Base-by-base conservation (phyloP, 1,140 invertebrate species). In the Brachionus rotundiformis region DNA sequence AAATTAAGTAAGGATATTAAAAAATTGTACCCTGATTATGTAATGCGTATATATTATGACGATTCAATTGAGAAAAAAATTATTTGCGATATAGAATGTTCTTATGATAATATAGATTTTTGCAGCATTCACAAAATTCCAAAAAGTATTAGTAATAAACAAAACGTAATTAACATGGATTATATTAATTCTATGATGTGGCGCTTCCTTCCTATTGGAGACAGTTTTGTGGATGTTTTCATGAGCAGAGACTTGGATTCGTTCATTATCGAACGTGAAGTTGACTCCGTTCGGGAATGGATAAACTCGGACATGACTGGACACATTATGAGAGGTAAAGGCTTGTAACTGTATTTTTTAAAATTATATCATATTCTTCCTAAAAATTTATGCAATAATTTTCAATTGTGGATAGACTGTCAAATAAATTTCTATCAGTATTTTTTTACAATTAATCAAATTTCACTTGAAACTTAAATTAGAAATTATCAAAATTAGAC, bases 181-280 rank as follows among this genome's bases (percentile, higher is more conserved):
- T 75, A 75, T 39, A 23, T 75, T 13, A 7, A 75, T 27, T 8
- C 36, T 27, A 41, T 16, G 33, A 49, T 33, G 33, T 79, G 75
- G 75, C 41, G 75, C 10, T 79, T 54, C 33, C 44, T 79, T 10
- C 10, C 75, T 25, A 31, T 47, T 8, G 75, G 75, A 13, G 75
- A 79, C 31, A 36, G 31, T 7, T 49, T 79, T 61, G 75, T 54
- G 19, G 75, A 79, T 13, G 3, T 27, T 1, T 23, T 59, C 1
- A 25, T 44, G 16, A 79, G 75, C 23, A 44, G 75, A 10, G 75
- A 79, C 39, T 16, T 61, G 25, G 75, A 79, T 39, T 79, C 75
- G 10, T 19, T 13, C 11, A 19, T 79, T 33, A 3, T 27, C 1
- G 8, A 31, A 59, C 23, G 75, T 8, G 75, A 79, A 39, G 0